Percentiles rank a stretch among this genome's conserved stretches.
Evolutionary conservation across 1,140 invertebrate genomes (phyloP).

Genomic region (Laupala kohalensis): DNA sequence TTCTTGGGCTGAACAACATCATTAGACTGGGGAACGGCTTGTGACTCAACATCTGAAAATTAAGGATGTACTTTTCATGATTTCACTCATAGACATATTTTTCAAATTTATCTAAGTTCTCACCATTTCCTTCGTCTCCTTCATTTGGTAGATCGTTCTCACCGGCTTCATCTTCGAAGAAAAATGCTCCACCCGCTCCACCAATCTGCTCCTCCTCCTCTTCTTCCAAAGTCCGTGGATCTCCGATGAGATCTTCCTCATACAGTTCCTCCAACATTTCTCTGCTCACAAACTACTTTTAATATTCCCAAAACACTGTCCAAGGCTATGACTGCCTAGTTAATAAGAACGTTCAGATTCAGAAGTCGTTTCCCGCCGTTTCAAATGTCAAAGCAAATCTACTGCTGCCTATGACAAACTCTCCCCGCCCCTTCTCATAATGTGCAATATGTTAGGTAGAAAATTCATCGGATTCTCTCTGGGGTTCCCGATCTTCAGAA

Average conservation of each 20-base stretch:
- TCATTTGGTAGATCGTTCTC: too few relatives aligned
- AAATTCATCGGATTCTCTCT: not conserved
- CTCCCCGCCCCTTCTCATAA: not conserved
- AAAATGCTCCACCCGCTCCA: not conserved
- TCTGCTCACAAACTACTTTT: not conserved
- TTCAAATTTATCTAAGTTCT: not conserved
- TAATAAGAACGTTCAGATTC: too few relatives aligned
- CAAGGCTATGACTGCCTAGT: too few relatives aligned
- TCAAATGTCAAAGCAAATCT: too few relatives aligned
- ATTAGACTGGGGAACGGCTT: not conserved
- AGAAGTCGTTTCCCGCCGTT: too few relatives aligned
- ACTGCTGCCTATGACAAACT: too few relatives aligned
- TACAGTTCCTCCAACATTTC: not conserved
- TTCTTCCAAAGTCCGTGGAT: not conserved
- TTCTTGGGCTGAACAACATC: slow-evolving; percentile 10
- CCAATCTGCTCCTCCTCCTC: not conserved
- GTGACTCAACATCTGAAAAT: not conserved
- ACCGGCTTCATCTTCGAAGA: not conserved
- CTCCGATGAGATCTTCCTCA: not conserved
- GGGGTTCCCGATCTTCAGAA: not conserved
- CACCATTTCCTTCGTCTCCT: not conserved
- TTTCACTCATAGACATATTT: not conserved
- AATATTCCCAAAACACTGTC: not conserved
- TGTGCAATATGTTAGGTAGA: not conserved
- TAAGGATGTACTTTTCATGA: not conserved